These are phyloP conservation scores for Patiria miniata DNA, from an alignment of 35 echinoderm and acorn worm genomes.

Conservation along the genomic window DNA sequence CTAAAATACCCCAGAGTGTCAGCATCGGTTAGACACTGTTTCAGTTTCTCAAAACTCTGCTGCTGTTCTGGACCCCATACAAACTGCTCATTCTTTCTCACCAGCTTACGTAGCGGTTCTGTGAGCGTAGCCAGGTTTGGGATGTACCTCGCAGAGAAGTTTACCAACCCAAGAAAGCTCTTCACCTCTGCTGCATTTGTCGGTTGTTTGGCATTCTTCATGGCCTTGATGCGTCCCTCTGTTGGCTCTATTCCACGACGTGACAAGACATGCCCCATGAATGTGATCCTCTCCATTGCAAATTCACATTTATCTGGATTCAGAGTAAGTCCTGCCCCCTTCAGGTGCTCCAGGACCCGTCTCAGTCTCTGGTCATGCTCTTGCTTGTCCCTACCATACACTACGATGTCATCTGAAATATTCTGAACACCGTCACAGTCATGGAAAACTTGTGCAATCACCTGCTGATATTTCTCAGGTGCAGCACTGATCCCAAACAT, in stretches of 20 bases:
- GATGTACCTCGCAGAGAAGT: constrained; percentile 65
- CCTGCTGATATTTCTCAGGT: constrained; percentile 78
- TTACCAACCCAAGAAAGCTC: constrained; percentile 75
- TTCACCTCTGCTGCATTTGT: constrained; percentile 50
- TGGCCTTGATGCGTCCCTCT: constrained; percentile 33
- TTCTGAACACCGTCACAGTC: constrained; percentile 68
- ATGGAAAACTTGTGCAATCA: constrained; percentile 55
- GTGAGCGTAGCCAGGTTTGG: constrained; percentile 68
- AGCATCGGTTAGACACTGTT: constrained; percentile 5
- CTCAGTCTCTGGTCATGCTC: constrained; percentile 67
- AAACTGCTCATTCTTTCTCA: constrained; percentile 32
- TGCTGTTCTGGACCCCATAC: constrained; percentile 38
- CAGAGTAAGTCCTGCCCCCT: constrained; percentile 60
- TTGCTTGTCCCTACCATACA: constrained; percentile 30
- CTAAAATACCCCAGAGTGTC: constrained; percentile 49
- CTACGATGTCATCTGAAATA: constrained; percentile 75
- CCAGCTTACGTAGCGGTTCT: constrained; percentile 50
- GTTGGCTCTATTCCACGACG: constrained; percentile 62
- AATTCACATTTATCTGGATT: constrained; percentile 66
- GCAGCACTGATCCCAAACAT: too few species aligned
- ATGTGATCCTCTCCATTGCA: constrained; percentile 45
- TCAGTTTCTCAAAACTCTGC: constrained; percentile 36
- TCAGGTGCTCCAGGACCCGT: constrained; percentile 35
- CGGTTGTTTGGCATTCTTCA: constrained; percentile 41
- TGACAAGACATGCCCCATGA: constrained; percentile 67